phyloP scores from a whole-genome alignment of 2,888 invertebrate species.

The Clivina fossor region DNA sequence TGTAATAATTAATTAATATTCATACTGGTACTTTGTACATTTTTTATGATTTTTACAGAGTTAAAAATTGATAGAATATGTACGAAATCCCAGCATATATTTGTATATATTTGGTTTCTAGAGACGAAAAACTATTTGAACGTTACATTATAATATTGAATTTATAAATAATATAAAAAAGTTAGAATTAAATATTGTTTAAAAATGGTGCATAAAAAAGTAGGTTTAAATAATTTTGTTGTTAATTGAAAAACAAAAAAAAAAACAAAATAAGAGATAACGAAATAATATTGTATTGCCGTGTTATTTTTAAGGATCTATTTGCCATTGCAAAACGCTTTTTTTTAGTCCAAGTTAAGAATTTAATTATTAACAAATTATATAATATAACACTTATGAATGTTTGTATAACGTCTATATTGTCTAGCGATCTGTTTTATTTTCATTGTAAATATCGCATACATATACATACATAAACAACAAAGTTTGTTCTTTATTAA shows the following conservation, averaged over 20 bases:
- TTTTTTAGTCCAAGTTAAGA: conserved; percentile 27
- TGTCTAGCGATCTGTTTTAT: conserved; percentile 19
- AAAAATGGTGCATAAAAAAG: conserved; percentile 23
- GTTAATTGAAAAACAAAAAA: no score
- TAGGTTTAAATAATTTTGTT: no score
- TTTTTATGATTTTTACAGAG: no score
- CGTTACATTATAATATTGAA: no score
- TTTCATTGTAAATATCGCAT: conserved; percentile 27
- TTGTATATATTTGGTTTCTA: no score
- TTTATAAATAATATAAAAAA: no score
- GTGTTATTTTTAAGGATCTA: conserved; percentile 16
- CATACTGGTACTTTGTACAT: no score
- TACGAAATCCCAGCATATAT: no score
- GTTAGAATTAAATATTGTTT: no score
- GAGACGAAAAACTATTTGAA: no score
- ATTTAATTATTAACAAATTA: conserved; percentile 17
- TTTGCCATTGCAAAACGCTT: conserved; percentile 27
- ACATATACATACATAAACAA: conserved; percentile 9
- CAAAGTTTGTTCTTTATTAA: conserved; percentile 10
- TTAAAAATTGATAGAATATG: no score
- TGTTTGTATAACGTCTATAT: conserved; percentile 18
- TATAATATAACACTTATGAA: conserved; percentile 22
- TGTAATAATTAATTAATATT: no score
- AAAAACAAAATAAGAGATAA: conserved; percentile 6
- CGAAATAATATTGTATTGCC: conserved; percentile 13